Evolutionary conservation across 1,140 invertebrate genomes (phyloP).

Genomic region (Mercenaria mercenaria): DNA sequence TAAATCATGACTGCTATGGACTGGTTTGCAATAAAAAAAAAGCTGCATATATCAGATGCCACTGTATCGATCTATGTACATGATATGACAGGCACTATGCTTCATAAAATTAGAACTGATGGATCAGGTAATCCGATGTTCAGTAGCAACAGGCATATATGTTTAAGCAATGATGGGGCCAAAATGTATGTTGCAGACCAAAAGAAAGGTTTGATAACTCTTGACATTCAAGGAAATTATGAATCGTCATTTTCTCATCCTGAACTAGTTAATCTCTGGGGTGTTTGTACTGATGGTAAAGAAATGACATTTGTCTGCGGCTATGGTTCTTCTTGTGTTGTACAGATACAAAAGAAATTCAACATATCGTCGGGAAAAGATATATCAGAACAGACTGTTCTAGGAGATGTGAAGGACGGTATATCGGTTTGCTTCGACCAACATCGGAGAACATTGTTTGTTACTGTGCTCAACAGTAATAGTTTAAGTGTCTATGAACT

Average conservation of each 20-base stretch:
- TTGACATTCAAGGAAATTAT: background rate
- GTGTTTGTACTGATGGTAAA: background rate
- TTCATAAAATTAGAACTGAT: background rate
- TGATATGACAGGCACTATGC: background rate
- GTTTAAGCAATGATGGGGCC: no score
- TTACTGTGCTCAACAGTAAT: no score
- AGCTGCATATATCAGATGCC: background rate
- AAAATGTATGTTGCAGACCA: background rate
- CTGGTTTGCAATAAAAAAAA: background rate
- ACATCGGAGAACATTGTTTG: no score
- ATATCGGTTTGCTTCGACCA: no score
- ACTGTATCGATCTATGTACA: background rate
- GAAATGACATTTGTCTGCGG: background rate
- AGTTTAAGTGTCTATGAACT: no score
- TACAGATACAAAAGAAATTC: background rate
- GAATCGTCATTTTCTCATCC: background rate
- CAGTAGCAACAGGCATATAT: background rate
- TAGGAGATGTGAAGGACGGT: no score
- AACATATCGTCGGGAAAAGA: no score
- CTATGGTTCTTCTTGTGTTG: background rate
- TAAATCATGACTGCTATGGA: background rate
- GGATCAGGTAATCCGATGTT: background rate
- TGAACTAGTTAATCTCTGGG: background rate
- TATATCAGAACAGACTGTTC: no score
- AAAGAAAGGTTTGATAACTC: background rate